Evolutionary conservation across 1,140 invertebrate species (phyloP).

Genomic region (Steinernema khuongi): DNA sequence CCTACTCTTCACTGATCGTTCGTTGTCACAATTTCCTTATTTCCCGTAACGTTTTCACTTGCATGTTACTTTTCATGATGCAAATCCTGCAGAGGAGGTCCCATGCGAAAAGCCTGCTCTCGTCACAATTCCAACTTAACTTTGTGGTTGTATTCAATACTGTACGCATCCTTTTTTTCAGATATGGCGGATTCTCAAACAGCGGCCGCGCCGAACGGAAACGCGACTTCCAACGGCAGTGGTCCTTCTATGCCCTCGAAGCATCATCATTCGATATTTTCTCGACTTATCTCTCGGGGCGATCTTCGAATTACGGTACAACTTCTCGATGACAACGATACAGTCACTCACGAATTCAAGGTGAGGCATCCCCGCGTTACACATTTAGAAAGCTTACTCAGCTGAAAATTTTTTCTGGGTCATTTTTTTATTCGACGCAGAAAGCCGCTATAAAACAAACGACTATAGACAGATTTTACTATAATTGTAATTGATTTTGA

Average conservation of each 20-base stretch:
- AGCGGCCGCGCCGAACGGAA: background rate
- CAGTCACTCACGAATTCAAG: conserved; percentile 89
- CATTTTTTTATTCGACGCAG: background rate
- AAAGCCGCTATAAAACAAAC: no score
- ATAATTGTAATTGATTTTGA: background rate
- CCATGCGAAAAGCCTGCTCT: background rate
- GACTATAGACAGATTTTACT: no score
- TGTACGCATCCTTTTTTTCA: background rate
- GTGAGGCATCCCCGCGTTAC: conserved; percentile 63
- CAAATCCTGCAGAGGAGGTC: no score
- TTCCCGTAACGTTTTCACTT: no score
- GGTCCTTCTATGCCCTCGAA: background rate
- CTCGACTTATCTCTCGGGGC: conserved; percentile 22
- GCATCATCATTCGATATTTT: background rate
- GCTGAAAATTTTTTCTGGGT: background rate
- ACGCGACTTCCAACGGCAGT: background rate
- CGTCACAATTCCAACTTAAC: background rate
- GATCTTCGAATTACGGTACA: conserved; percentile 87
- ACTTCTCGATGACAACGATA: conserved; percentile 85
- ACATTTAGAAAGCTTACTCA: background rate
- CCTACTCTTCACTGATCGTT: no score
- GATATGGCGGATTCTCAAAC: background rate
- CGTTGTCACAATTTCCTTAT: no score
- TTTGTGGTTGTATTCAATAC: background rate
- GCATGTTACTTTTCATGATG: no score